phyloP scores from a whole-genome alignment of 2,113 vertebrate species.

The Leptobrachium ailaonicum region DNA sequence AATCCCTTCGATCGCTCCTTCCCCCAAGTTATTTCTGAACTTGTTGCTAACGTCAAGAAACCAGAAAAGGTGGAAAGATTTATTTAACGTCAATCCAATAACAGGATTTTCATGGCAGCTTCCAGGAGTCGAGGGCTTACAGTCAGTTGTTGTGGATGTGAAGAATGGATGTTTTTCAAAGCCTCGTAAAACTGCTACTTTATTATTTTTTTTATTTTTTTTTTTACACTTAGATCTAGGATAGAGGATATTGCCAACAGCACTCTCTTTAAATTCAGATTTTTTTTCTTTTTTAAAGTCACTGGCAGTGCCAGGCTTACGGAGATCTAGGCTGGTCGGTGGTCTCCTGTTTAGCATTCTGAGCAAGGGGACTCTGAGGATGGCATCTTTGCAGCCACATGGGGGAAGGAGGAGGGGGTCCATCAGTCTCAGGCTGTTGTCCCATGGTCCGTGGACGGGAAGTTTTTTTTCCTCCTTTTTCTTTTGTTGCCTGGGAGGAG shows the following conservation, averaged over 20 bases:
- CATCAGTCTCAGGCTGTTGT: conserved; percentile 7
- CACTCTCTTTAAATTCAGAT: no score
- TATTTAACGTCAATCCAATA: no score
- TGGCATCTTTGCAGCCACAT: conserved; percentile 26
- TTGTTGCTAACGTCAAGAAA: no score
- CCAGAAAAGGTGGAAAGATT: no score
- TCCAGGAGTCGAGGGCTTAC: no score
- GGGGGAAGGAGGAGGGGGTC: conserved; percentile 37
- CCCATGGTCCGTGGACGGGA: conserved; percentile 33
- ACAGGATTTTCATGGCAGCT: no score
- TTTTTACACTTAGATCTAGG: not conserved
- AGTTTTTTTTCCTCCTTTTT: conserved; percentile 39
- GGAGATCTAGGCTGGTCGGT: conserved; percentile 12
- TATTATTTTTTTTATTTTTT: no score
- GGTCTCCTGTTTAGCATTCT: conserved; percentile 31
- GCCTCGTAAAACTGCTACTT: no score
- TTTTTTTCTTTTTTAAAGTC: not conserved
- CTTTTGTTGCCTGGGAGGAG: conserved; percentile 47
- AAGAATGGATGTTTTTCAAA: no score
- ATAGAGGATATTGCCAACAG: not conserved
- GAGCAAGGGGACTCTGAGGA: conserved; percentile 21
- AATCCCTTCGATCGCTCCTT: no score
- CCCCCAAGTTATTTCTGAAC: no score
- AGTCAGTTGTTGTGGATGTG: no score
- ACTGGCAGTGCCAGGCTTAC: not conserved